These are phyloP conservation scores for Sebastes minor DNA, from an alignment of 2,797 vertebrate species.

Conservation along the genomic window DNA sequence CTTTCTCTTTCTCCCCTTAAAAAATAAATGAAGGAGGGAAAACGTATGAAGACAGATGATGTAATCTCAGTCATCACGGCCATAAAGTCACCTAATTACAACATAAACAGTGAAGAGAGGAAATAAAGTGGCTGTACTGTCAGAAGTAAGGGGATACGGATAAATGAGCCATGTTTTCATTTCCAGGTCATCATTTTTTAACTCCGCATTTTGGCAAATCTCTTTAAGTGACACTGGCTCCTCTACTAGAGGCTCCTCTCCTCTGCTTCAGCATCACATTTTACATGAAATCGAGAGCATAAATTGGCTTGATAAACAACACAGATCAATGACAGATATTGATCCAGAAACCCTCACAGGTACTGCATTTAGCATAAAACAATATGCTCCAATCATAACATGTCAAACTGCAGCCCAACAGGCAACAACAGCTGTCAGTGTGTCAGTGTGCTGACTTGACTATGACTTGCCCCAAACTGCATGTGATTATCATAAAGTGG, in stretches of 20 bases:
- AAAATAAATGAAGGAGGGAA: constrained; percentile 51
- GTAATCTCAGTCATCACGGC: constrained; percentile 54
- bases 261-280: background rate
- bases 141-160: constrained; percentile 5
- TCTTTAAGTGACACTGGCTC: background rate
- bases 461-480: too few species aligned
- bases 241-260: background rate
- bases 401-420: too few species aligned
- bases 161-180: constrained; percentile 9
- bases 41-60: constrained; percentile 57
- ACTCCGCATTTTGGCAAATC: background rate
- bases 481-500: too few species aligned
- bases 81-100: constrained; percentile 62
- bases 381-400: too few species aligned
- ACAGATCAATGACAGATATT: too few species aligned
- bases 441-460: too few species aligned
- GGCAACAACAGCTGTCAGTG: too few species aligned
- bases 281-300: background rate
- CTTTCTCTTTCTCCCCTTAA: constrained; percentile 28
- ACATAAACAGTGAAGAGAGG: constrained; percentile 52
- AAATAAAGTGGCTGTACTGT: constrained; percentile 31
- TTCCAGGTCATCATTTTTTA: constrained; percentile 18
- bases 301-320: background rate
- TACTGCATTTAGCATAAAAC: too few species aligned
- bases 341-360: too few species aligned